phyloP scores from a whole-genome alignment of 2,888 invertebrate species.

The Stenodema calcarata region DNA sequence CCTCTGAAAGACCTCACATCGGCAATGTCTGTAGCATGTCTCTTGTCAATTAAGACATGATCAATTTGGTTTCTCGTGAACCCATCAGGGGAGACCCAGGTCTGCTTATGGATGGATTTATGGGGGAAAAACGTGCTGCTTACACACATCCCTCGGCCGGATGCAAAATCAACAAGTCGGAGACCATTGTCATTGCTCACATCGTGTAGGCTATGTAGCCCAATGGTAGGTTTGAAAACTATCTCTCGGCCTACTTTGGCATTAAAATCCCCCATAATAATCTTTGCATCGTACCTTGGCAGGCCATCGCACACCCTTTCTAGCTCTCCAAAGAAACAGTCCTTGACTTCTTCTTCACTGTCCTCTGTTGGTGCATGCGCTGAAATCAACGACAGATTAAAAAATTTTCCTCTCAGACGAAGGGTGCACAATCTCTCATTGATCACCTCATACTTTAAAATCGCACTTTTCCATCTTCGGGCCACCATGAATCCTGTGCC shows the following conservation, averaged over 20 bases:
- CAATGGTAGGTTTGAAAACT: background rate
- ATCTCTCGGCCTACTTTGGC: background rate
- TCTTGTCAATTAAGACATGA: background rate
- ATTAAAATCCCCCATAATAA: background rate
- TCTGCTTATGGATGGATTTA: background rate
- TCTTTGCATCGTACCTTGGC: background rate
- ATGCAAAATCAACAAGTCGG: background rate
- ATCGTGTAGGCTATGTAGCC: background rate
- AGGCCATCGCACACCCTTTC: background rate
- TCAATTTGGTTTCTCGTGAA: background rate
- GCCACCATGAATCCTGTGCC: conserved; percentile 14
- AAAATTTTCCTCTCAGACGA: background rate
- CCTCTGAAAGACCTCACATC: background rate
- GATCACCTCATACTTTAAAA: background rate
- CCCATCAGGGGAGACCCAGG: background rate
- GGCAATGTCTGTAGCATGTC: background rate
- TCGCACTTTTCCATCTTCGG: background rate
- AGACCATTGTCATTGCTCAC: background rate
- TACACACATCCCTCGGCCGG: background rate
- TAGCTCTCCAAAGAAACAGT: background rate
- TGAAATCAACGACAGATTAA: background rate
- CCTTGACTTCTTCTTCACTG: background rate
- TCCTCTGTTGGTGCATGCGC: background rate
- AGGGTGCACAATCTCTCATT: background rate
- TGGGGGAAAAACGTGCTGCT: background rate